Conservation (phyloP, 2,888 invertebrate species). For the Andrena bucephala region DNA sequence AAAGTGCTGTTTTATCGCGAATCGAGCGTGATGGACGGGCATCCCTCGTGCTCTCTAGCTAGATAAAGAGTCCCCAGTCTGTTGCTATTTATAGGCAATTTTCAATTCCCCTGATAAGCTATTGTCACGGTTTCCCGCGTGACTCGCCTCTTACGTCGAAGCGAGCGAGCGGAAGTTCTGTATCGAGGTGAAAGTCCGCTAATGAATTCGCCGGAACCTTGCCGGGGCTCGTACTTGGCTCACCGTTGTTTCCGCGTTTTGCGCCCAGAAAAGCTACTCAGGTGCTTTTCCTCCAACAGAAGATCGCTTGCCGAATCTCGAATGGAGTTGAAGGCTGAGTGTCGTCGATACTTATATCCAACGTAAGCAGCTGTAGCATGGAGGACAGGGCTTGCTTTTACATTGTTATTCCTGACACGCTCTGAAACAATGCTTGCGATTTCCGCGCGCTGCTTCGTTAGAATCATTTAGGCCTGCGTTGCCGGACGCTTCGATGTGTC, state of each 20-base stretch:
- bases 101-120: conserved; percentile 41
- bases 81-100: conserved; percentile 45
- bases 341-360: background rate
- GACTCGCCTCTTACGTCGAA: background rate
- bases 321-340: background rate
- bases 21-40: background rate
- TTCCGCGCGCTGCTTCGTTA: conserved; percentile 56
- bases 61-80: background rate
- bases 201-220: conserved; percentile 42
- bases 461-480: conserved; percentile 47
- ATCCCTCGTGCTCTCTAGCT: background rate
- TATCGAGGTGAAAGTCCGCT: conserved; percentile 54
- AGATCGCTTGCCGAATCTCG: background rate
- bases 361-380: background rate
- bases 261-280: conserved; percentile 17
- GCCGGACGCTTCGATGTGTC: conserved; percentile 33
- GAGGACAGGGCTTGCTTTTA: background rate
- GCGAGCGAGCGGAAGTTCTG: conserved; percentile 29
- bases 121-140: conserved; percentile 36
- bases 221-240: background rate
- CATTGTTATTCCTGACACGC: conserved; percentile 54
- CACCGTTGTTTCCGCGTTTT: conserved; percentile 17
- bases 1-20: background rate
- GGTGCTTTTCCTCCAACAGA: conserved; percentile 10
- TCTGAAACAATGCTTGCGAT: conserved; percentile 61